Evolutionary conservation across 2,797 vertebrate genomes (phyloP).

Genomic region (Myotis vivesi): DNA sequence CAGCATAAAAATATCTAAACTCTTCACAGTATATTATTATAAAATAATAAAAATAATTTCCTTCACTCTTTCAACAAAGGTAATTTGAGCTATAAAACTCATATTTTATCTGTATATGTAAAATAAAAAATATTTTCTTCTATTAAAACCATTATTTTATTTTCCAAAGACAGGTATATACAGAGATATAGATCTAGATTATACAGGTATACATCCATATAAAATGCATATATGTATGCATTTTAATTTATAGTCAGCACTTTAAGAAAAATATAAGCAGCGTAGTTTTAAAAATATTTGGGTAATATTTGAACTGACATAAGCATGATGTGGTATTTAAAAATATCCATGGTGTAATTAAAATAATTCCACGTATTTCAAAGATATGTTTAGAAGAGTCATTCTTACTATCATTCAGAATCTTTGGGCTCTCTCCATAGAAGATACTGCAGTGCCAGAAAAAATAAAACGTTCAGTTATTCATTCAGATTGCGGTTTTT

Average conservation of each 20-base stretch:
- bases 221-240: neutral
- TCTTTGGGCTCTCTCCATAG: neutral
- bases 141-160: neutral
- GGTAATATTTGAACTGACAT: neutral
- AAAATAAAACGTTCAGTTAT: neutral
- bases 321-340: neutral
- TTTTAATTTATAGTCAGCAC: neutral
- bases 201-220: neutral
- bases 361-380: constrained; percentile 15
- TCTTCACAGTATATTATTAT: neutral
- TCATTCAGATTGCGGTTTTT: constrained; percentile 26
- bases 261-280: constrained; percentile 17
- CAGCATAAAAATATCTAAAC: neutral
- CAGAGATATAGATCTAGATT: neutral
- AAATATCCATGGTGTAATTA: neutral
- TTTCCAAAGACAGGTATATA: constrained; percentile 14
- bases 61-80: neutral
- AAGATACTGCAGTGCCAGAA: neutral
- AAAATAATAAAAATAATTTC: constrained; percentile 34
- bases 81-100: constrained; percentile 23
- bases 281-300: neutral
- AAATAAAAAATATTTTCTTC: neutral
- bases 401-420: neutral
- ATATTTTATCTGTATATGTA: neutral
- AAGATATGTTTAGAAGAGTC: neutral